Percentiles rank a stretch among this genome's conserved stretches.
These are phyloP conservation scores for Oreotrochilus melanogaster DNA, from an alignment of 2,113 vertebrate species.

Conservation along the genomic window DNA sequence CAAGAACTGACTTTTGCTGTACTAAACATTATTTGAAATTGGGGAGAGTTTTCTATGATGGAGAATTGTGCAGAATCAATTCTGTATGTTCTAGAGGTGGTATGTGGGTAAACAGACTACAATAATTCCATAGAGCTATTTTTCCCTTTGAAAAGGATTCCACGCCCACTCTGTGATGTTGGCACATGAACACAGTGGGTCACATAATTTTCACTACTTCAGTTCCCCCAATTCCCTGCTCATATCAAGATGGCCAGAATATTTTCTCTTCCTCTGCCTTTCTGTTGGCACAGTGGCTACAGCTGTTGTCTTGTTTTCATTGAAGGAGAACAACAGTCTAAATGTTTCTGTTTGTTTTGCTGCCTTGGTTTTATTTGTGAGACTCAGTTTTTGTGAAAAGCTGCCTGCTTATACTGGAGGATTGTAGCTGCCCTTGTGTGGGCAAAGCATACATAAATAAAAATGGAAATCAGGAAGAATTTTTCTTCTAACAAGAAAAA, in stretches of 20 bases:
- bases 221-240: background rate
- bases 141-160: background rate
- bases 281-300: background rate
- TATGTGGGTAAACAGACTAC: background rate
- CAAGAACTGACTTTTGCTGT: background rate
- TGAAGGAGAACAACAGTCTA: background rate
- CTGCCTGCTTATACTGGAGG: background rate
- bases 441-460: background rate
- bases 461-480: background rate
- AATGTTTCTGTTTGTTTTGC: background rate
- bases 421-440: background rate
- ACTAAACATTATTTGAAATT: background rate
- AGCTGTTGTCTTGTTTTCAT: background rate
- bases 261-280: background rate
- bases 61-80: background rate
- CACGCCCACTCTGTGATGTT: background rate
- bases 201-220: background rate
- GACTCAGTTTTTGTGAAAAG: background rate
- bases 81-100: background rate
- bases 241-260: background rate
- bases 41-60: background rate
- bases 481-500: background rate
- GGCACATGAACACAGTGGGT: rapidly evolving
- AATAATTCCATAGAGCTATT: background rate
- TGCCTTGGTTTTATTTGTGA: background rate